phyloP scores from a whole-genome alignment of 2,797 vertebrate genomes.

The Acrossocheilus wenchowensis region DNA sequence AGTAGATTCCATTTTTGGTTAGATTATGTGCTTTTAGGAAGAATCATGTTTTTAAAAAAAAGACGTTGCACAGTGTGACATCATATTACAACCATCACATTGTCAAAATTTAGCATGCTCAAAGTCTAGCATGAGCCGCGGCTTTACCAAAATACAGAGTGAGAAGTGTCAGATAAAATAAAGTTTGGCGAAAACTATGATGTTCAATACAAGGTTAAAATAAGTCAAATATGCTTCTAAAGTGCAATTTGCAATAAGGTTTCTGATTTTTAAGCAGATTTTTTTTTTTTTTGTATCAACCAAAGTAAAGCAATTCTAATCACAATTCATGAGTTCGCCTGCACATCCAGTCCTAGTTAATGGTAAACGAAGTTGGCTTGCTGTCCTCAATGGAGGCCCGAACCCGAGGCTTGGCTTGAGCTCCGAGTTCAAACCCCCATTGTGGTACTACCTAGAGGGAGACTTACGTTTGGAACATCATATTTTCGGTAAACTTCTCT shows the following conservation, averaged over 20 bases:
- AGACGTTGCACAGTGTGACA: not conserved
- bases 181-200: not conserved
- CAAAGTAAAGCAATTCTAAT: not conserved
- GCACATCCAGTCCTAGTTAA: too few relatives aligned
- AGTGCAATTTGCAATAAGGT: not conserved
- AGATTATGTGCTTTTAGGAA: not conserved
- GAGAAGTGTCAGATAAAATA: not conserved
- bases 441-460: not conserved
- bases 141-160: not conserved
- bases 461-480: not conserved
- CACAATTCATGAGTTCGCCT: not conserved
- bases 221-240: not conserved
- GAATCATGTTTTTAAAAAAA: not conserved
- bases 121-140: not conserved
- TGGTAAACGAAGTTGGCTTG: not conserved
- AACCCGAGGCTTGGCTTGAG: not conserved
- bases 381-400: not conserved
- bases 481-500: not conserved
- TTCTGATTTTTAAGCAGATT: not conserved
- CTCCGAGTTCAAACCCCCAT: not conserved
- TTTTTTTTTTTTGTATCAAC: not conserved
- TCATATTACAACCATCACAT: not conserved
- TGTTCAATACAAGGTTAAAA: not conserved
- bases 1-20: not conserved
- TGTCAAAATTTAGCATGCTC: not conserved